Evolutionary conservation across 2,888 invertebrate genomes (phyloP), one percentile per base, ranked within the genome.

Genomic region (Tricholauxania praeusta): DNA sequence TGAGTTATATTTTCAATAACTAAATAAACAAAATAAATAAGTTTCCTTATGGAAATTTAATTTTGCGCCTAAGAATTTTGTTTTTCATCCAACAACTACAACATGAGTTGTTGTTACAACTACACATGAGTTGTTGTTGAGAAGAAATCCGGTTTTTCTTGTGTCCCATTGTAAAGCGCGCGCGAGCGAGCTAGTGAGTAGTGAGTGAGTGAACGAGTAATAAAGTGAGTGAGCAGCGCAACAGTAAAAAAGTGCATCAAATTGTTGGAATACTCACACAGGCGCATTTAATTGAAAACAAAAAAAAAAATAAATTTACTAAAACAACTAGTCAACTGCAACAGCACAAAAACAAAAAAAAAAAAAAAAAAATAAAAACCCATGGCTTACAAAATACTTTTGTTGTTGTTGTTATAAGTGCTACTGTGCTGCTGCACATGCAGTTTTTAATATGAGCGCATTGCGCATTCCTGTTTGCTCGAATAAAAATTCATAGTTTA

Each of bases 101-200:
- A 63, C 63, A 63, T 51, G 39, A 39, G n/a, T n/a, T n/a, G n/a
- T n/a, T n/a, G n/a, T n/a, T n/a, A n/a, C n/a, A n/a, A n/a, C n/a
- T n/a, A n/a, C n/a, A n/a, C n/a, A n/a, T n/a, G n/a, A n/a, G n/a
- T n/a, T n/a, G n/a, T 39, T 53, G 67, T n/a, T 12, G 19, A 19
- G 57, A 51, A 51, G 51, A 60, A 69, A 62, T 60, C 69, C 69
- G 69, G 69, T 69, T 69, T 60, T 60, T 52, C 69, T 62, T 51
- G 69, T 60, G 69, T 52, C 55, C 47, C 12, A 39, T 48, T 63
- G 28, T n/a, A 69, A 52, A 60, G 60, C 39, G 32, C 17, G 64
- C 55, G 39, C 39, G 39, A 39, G 39, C 39, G 39, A 39, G 39
- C 39, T 39, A 39, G 39, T 39, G 39, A 39, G 39, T 39, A 39